Conservation (phyloP, 2,888 invertebrate genomes). For the Serripes groenlandicus region DNA sequence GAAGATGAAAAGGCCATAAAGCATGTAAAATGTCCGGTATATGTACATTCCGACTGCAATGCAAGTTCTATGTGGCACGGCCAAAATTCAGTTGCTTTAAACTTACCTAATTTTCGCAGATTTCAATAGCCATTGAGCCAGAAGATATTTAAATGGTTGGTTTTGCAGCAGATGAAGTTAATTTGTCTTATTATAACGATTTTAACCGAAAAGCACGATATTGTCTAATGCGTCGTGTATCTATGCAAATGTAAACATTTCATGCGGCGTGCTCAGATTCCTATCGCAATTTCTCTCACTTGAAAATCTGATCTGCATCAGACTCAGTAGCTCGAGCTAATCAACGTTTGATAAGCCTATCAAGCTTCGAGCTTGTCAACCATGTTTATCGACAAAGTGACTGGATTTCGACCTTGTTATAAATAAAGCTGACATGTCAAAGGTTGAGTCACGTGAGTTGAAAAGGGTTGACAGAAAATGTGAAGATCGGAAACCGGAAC, state of each 20-base stretch:
- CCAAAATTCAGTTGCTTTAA: no score
- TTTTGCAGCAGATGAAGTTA: no score
- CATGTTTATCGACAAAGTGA: not conserved
- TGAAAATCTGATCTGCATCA: not conserved
- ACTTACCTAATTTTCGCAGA: no score
- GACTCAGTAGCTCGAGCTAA: not conserved
- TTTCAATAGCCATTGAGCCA: no score
- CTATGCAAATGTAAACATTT: slow-evolving; percentile 16
- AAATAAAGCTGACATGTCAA: not conserved
- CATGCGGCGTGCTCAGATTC: not conserved
- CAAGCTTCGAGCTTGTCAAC: no score
- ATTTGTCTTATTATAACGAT: not conserved
- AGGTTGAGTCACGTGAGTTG: slow-evolving; percentile 10
- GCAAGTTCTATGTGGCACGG: no score
- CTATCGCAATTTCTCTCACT: slow-evolving; percentile 4
- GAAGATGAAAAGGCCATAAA: no score
- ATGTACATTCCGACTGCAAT: no score
- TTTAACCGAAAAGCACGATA: not conserved
- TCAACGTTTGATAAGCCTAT: not conserved
- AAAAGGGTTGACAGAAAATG: no score
- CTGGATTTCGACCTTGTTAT: not conserved
- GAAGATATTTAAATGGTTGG: no score
- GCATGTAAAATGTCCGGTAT: no score
- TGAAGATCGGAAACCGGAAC: no score
- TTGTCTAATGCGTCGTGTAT: not conserved